A percentile compares a stretch with the other conserved stretches of the same genome.
These are phyloP conservation scores for Panagrolaimus sp. DNA, from an alignment of 1,140 invertebrate species.

Conservation along the genomic window DNA sequence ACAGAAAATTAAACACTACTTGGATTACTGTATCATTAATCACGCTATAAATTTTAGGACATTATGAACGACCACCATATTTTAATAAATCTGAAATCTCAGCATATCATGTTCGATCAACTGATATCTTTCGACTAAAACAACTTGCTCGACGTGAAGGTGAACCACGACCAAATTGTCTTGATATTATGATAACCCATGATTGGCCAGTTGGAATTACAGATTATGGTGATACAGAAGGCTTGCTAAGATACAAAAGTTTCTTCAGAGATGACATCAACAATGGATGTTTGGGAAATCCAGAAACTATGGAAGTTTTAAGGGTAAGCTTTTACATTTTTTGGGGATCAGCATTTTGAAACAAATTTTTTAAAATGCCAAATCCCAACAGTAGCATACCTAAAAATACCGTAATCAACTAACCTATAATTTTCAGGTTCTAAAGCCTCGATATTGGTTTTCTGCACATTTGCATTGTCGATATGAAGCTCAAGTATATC, in stretches of 20 bases:
- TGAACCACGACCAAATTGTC: constrained; percentile 55
- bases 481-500: constrained; percentile 72
- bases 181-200: constrained; percentile 87
- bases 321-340: no score
- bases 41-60: constrained; percentile 64
- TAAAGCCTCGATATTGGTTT: constrained; percentile 91
- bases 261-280: constrained; percentile 79
- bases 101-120: constrained; percentile 84
- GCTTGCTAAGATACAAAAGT: constrained; percentile 75
- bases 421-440: constrained; percentile 63
- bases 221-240: constrained; percentile 73
- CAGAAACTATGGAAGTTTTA: constrained; percentile 71
- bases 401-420: no score
- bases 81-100: constrained; percentile 71
- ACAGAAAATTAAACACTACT: no score
- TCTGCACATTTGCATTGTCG: constrained; percentile 79
- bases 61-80: constrained; percentile 81
- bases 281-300: constrained; percentile 73
- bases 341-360: no score
- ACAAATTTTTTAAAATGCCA: no score
- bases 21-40: constrained; percentile 15
- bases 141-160: constrained; percentile 63
- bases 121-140: constrained; percentile 79
- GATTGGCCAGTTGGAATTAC: constrained; percentile 88
- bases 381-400: no score